These are phyloP conservation scores for Panopea generosa DNA, from an alignment of 2,888 invertebrate species.

Conservation along the genomic window DNA sequence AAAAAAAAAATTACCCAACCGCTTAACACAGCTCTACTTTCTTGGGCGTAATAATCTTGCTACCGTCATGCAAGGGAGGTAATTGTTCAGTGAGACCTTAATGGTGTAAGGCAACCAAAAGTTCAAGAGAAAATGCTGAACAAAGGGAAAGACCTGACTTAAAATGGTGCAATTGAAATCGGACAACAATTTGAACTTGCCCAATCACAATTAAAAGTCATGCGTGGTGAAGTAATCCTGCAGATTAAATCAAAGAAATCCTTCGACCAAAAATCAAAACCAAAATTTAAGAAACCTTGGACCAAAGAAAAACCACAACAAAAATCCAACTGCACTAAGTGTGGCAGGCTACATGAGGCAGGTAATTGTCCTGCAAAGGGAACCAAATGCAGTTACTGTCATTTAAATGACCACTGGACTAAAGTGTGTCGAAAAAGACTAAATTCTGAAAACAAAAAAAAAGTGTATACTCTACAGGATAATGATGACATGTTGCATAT, in stretches of 20 bases:
- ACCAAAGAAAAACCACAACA: neutral
- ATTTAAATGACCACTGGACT: too few relatives aligned
- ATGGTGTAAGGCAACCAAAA: too few relatives aligned
- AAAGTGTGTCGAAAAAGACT: too few relatives aligned
- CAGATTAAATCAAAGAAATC: neutral
- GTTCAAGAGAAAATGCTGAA: too few relatives aligned
- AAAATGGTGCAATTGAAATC: conserved; percentile 41
- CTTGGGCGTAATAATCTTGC: too few relatives aligned
- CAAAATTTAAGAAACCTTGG: conserved; percentile 6
- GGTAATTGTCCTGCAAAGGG: conserved; percentile 34
- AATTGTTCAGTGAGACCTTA: too few relatives aligned
- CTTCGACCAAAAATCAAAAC: neutral
- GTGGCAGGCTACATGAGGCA: conserved; percentile 22
- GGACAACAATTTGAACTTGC: conserved; percentile 51
- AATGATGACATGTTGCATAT: conserved; percentile 16
- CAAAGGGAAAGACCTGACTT: conserved; percentile 39
- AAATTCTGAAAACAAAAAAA: neutral
- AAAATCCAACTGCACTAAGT: conserved; percentile 15
- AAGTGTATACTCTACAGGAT: neutral
- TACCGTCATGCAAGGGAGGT: too few relatives aligned
- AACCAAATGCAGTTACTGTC: conserved; percentile 38
- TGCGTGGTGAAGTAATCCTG: conserved; percentile 42
- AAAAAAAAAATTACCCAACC: too few relatives aligned
- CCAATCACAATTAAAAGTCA: conserved; percentile 43
- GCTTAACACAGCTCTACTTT: too few relatives aligned